These are phyloP conservation scores for Spea multiplicata DNA, from an alignment of 2,113 vertebrate genomes.

Conservation along the genomic window DNA sequence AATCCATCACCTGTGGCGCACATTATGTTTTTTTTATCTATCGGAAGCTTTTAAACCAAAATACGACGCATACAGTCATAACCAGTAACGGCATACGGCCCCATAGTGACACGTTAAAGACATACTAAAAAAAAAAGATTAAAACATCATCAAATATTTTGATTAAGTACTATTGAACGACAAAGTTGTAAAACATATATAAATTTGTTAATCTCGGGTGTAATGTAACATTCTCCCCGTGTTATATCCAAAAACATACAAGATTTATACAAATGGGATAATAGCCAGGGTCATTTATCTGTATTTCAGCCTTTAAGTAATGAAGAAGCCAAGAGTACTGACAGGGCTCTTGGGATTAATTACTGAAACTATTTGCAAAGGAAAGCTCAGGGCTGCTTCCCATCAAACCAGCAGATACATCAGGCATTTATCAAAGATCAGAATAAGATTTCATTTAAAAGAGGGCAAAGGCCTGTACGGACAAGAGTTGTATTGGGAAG, in stretches of 20 bases:
- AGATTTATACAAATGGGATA: constrained; percentile 55
- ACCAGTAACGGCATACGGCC: too few species aligned
- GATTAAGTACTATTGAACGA: constrained; percentile 1
- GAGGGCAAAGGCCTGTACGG: constrained; percentile 51
- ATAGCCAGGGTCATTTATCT: constrained; percentile 59
- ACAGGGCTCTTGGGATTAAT: constrained; percentile 58
- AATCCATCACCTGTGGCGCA: too few species aligned
- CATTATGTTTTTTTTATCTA: too few species aligned
- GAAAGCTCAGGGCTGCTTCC: constrained; percentile 39
- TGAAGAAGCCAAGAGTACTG: constrained; percentile 50
- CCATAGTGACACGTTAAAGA: too few species aligned
- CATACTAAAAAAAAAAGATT: too few species aligned
- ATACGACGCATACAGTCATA: too few species aligned
- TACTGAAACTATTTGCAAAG: constrained; percentile 53
- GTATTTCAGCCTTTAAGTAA: constrained; percentile 58
- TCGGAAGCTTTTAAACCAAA: too few species aligned
- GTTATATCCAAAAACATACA: constrained; percentile 57
- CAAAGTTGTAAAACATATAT: constrained; percentile 12
- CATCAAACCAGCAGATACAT: constrained; percentile 36
- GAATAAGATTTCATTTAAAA: constrained; percentile 58
- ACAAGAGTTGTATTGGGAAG: constrained; percentile 22
- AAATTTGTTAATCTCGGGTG: constrained; percentile 13
- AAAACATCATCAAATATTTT: not conserved
- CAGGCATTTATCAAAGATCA: constrained; percentile 52
- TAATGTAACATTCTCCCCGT: constrained; percentile 44